A percentile compares a stretch with the other conserved stretches of the same genome.
Evolutionary conservation across 2,797 vertebrate genomes (phyloP).

Genomic region (Cuniculus paca): DNA sequence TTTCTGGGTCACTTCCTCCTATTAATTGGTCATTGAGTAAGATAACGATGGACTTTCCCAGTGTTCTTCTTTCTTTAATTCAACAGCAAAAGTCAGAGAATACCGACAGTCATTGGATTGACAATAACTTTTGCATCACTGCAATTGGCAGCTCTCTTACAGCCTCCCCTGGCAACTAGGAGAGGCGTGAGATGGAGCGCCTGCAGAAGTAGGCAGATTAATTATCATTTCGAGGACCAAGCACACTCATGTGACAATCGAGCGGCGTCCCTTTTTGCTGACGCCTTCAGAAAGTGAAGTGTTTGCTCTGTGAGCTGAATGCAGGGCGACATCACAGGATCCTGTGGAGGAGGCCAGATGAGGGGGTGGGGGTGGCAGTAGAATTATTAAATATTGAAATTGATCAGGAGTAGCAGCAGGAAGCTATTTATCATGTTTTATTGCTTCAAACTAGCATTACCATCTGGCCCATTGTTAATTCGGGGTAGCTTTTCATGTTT

Average conservation of each 20-base stretch:
- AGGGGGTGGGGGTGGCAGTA: slow-evolving; percentile 59
- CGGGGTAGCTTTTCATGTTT: slow-evolving; percentile 77
- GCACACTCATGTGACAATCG: slow-evolving; percentile 4
- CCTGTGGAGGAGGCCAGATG: slow-evolving; percentile 48
- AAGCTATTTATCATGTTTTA: slow-evolving; percentile 84
- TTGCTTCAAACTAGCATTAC: slow-evolving; percentile 78
- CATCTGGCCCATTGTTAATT: slow-evolving; percentile 87
- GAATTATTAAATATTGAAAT: slow-evolving; percentile 84
- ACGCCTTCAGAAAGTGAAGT: slow-evolving; percentile 64
- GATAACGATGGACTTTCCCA: neutral
- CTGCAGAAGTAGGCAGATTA: slow-evolving; percentile 54
- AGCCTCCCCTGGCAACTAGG: slow-evolving; percentile 13
- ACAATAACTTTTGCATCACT: neutral
- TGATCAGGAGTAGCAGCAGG: slow-evolving; percentile 79
- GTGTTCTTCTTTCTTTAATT: neutral
- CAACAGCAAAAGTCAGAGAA: neutral
- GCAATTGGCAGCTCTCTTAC: neutral
- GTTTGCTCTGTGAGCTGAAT: slow-evolving; percentile 40
- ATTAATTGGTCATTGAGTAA: neutral
- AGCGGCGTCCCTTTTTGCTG: slow-evolving; percentile 57
- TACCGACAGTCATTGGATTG: neutral
- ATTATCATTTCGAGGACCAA: slow-evolving; percentile 60
- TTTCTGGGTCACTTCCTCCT: neutral
- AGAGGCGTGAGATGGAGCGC: neutral
- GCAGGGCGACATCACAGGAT: neutral